Base-by-base conservation (phyloP, 2,113 vertebrate genomes). In the Eubucco bourcierii region DNA sequence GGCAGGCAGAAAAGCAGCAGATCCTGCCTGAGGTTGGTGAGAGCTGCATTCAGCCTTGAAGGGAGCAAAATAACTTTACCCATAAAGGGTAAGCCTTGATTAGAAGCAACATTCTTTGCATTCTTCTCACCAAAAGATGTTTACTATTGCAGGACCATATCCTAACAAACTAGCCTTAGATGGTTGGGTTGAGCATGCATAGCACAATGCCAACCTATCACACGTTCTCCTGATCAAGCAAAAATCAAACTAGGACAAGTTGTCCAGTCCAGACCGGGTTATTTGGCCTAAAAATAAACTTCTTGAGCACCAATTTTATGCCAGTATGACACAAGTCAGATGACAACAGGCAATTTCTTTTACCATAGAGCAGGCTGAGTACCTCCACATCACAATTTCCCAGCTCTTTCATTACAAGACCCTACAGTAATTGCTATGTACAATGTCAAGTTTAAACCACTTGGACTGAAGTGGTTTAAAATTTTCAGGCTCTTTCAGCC, bases 91-190 rank as follows among this genome's bases (percentile, higher is more conserved):
- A 93, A 94, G 76, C 86, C 2, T 1, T 72, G 91, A 88, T 93
- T 94, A 88, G 76, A 13, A 94, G 95, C 28, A 75, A 68, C 92
- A 93, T 96, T 94, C 90, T 83, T 95, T 1, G 4, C 87, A 91
- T 96, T 96, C 94, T 93, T 95, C 88, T 91, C 19, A 61, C 3
- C 8, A 94, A 90, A 81, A 85, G 72, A 83, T 1, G 2, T 86
- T 84, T 93, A 55, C 31, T 34, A 72, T 21, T 84, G 73, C 76
- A 94, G 90, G 58, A 84, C 0, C 4, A 75, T 81, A 84, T 11
- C 70, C 77, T 81, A 78, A 80, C 23, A 87, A 90, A 90, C 33
- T 61, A 67, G 61, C 93, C 96, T 90, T 93, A 95, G 87, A 95
- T 92, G 90, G 93, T 5, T 90, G 88, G 76, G 61, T 58, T 5